Percentiles rank a stretch among this genome's conserved stretches.
Conservation (phyloP, 2,888 invertebrate species). For the Apodemia zela region DNA sequence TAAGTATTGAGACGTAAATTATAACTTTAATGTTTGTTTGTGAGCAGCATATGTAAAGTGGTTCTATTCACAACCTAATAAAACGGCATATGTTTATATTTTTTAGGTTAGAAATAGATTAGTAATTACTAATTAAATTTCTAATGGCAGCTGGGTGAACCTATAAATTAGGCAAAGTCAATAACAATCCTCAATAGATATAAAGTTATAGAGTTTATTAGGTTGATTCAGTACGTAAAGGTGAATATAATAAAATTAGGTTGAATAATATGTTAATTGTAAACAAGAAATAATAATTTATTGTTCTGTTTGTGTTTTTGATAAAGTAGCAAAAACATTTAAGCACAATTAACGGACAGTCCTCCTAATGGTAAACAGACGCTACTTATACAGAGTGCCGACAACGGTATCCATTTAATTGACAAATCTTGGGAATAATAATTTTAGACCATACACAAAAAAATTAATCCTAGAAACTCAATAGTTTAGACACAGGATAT, state of each 20-base stretch:
- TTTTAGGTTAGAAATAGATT: neutral
- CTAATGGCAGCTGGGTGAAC: conserved; percentile 4
- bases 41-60: neutral
- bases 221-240: neutral
- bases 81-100: neutral
- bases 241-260: neutral
- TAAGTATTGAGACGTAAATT: neutral
- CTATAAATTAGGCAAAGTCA: neutral
- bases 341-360: too few relatives aligned
- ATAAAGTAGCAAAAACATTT: too few relatives aligned
- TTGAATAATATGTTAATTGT: neutral
- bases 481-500: too few relatives aligned
- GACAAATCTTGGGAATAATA: too few relatives aligned
- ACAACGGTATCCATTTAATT: too few relatives aligned
- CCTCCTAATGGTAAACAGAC: too few relatives aligned
- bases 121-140: neutral
- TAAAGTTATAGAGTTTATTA: neutral
- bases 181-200: neutral
- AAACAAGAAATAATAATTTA: neutral
- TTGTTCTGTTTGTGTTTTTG: neutral
- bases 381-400: too few relatives aligned
- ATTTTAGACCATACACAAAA: too few relatives aligned
- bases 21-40: neutral
- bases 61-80: neutral
- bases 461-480: too few relatives aligned